These are phyloP conservation scores for Acronicta alni DNA, from an alignment of 2,888 invertebrate species.

Conservation along the genomic window DNA sequence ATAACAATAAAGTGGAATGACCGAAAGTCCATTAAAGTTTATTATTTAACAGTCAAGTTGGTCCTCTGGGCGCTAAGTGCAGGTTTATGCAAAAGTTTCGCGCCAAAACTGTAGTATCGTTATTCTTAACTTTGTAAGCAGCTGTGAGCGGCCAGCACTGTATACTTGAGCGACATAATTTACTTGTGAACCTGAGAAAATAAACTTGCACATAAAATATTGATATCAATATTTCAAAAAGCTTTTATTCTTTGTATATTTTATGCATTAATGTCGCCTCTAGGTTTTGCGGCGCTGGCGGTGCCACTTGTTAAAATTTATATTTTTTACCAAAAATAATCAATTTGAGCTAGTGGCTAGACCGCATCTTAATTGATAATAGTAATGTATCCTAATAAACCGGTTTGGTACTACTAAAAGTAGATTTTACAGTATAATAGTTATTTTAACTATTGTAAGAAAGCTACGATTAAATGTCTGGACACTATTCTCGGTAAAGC, in stretches of 20 bases:
- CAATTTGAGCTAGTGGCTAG: too few relatives aligned
- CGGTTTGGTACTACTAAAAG: too few relatives aligned
- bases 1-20: conserved; percentile 57
- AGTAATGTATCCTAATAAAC: too few relatives aligned
- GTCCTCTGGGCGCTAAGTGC: conserved; percentile 60
- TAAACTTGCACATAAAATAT: conserved; percentile 45
- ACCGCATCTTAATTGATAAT: too few relatives aligned
- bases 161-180: conserved; percentile 50
- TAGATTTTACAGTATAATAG: too few relatives aligned
- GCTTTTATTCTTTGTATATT: neutral
- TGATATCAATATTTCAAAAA: conserved; percentile 23
- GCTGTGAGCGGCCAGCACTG: conserved; percentile 58
- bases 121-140: conserved; percentile 68
- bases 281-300: neutral
- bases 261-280: neutral
- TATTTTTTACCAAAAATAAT: too few relatives aligned
- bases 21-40: conserved; percentile 62
- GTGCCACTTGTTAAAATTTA: too few relatives aligned
- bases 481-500: neutral
- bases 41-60: conserved; percentile 64
- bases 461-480: too few relatives aligned
- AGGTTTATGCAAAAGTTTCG: conserved; percentile 65
- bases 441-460: too few relatives aligned
- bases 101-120: conserved; percentile 65
- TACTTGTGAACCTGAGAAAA: conserved; percentile 36